Conservation (phyloP, 2,113 vertebrate species). For the Orthonyx spaldingii region DNA sequence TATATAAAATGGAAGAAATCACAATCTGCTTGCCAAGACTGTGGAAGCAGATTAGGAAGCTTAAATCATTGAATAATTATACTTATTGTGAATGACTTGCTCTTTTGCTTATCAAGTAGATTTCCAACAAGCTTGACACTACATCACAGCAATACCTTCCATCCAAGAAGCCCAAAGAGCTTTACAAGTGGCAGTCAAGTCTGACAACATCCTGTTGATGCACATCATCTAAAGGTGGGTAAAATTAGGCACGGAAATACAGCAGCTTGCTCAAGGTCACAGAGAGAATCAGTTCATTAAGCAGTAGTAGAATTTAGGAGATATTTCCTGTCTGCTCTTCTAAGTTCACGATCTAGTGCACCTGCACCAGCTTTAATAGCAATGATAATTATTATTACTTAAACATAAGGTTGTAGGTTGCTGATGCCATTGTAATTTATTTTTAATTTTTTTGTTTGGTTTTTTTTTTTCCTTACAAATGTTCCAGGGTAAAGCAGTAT, state of each 20-base stretch:
- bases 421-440: not conserved
- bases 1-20: slow-evolving; percentile 57
- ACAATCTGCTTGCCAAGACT: slow-evolving; percentile 50
- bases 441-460: not conserved
- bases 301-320: not conserved
- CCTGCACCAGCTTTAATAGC: not conserved
- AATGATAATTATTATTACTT: not conserved
- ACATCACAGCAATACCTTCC: slow-evolving; percentile 17
- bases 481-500: not conserved
- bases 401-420: not conserved
- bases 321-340: not conserved
- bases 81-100: slow-evolving; percentile 58
- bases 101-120: slow-evolving; percentile 54
- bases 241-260: slow-evolving; percentile 21
- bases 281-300: not conserved
- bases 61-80: slow-evolving; percentile 63
- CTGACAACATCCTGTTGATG: slow-evolving; percentile 26
- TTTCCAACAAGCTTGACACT: slow-evolving; percentile 22
- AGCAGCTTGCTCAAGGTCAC: slow-evolving; percentile 20
- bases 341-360: not conserved
- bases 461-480: not conserved
- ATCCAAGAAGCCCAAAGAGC: slow-evolving; percentile 3
- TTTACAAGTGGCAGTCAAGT: slow-evolving; percentile 37
- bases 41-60: slow-evolving; percentile 57
- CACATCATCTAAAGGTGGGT: slow-evolving; percentile 27